These are phyloP conservation scores for Apogon talboti DNA, from an alignment of 2,797 vertebrate species.

Conservation along the genomic window DNA sequence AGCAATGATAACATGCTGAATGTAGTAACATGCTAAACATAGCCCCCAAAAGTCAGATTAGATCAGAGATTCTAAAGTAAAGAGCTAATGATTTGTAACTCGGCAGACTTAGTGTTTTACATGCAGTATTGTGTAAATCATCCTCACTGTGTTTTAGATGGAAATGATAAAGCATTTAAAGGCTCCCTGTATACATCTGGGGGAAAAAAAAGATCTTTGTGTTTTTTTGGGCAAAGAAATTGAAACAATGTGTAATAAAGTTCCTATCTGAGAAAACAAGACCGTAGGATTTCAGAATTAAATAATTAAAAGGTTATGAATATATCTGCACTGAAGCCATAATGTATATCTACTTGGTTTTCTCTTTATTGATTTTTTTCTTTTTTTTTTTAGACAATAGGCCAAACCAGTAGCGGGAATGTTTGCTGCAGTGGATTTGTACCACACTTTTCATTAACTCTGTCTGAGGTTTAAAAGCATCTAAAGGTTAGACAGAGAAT, in stretches of 20 bases:
- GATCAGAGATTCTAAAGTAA: conserved; percentile 21
- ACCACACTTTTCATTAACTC: neutral
- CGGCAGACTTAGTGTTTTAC: neutral
- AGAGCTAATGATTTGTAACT: neutral
- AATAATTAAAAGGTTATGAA: no score
- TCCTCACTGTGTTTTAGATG: conserved; percentile 3
- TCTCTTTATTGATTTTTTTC: neutral
- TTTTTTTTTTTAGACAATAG: no score
- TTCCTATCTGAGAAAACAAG: neutral
- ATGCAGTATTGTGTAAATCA: neutral
- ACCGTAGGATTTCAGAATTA: no score
- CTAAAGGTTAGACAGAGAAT: no score
- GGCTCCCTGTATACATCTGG: conserved; percentile 3
- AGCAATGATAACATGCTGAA: neutral
- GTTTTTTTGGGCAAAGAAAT: neutral
- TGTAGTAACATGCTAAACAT: conserved; percentile 25
- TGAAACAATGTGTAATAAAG: neutral
- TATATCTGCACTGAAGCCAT: neutral
- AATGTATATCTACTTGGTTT: conserved; percentile 7
- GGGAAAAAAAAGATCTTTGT: neutral
- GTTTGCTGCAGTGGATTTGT: neutral
- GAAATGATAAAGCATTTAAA: conserved; percentile 4
- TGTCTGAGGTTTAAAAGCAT: neutral
- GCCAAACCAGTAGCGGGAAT: conserved; percentile 2
- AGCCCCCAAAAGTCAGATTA: conserved; percentile 22